Base-by-base conservation (phyloP, 1,140 invertebrate genomes). In the Matsumurasca onukii region DNA sequence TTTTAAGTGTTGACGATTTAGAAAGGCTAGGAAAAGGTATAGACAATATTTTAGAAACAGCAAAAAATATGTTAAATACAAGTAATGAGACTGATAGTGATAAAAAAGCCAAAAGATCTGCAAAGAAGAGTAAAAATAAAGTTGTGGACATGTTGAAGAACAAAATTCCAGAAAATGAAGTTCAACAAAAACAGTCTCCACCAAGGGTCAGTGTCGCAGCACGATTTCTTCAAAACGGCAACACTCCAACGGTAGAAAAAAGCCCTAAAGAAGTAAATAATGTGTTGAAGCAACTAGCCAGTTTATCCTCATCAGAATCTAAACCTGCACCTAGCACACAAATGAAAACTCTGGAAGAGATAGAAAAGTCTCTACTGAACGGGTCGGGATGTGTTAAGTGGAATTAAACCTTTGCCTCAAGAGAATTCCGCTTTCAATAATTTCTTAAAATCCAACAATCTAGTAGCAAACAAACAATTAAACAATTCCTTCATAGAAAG, bases 311-410 rank as follows among this genome's bases (percentile, higher is more conserved):
- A 5, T 5, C 5, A 9, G 34, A 39, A 5, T 9, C 5, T 2
- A 5, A 12, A 27, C 55, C 55, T 2, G 30, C 12, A n/a, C 25
- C 9, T 5, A 59, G 30, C 9, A 25, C 22, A 22, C 24, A 29
- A 9, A 59, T 63, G 61, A 63, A 63, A 34, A 34, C 61, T 9
- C 20, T 63, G 13, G 61, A 63, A 34, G 61, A 63, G 22, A 63
- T 63, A 3, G 61, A 63, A 34, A 63, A 63, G 24, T 25, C 61
- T 34, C 20, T 63, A 24, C 25, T 59, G 5, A 39, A 27, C 25
- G 30, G 9, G 30, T n/a, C 15, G n/a, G 3, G 15, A 59, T 59
- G 25, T 27, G 9, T 25, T 59, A 59, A 27, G 30, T 27, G 55
- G 25, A 2, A 59, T 59, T 27, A 59, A 59, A 29, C 55, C 55